phyloP scores from a whole-genome alignment of 2,888 invertebrate genomes.

The Hydrotaea diabolus region DNA sequence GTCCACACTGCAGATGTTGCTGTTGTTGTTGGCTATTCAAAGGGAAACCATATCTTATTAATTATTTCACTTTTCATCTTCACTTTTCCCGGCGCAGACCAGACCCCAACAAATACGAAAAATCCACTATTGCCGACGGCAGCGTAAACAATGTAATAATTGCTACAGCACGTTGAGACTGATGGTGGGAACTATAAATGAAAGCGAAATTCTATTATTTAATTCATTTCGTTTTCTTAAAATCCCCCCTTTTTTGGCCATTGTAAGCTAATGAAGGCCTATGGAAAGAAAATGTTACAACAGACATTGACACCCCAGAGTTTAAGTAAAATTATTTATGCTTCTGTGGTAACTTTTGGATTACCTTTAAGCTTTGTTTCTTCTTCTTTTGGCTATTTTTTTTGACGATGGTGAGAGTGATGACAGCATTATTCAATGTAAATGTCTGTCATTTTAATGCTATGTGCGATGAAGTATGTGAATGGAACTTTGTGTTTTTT shows the following conservation, averaged over 20 bases:
- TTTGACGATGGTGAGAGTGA: constrained; percentile 36
- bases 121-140: neutral
- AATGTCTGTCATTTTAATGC: constrained; percentile 30
- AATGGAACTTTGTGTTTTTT: neutral
- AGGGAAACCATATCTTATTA: constrained; percentile 43
- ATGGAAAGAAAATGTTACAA: constrained; percentile 1
- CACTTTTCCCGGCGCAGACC: too few relatives aligned
- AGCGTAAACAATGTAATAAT: constrained; percentile 33
- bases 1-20: neutral
- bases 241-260: constrained; percentile 23
- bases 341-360: constrained; percentile 24
- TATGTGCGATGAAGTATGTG: neutral
- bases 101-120: neutral
- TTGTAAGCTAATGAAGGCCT: constrained; percentile 43
- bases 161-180: neutral
- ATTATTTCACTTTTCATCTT: constrained; percentile 38
- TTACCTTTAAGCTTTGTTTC: constrained; percentile 6
- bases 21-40: neutral
- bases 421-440: constrained; percentile 50
- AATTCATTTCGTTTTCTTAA: constrained; percentile 69
- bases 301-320: constrained; percentile 9
- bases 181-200: constrained; percentile 70
- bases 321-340: constrained; percentile 34
- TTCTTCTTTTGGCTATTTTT: neutral
- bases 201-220: constrained; percentile 80